These are phyloP conservation scores for Andrena bicolor DNA, from an alignment of 2,888 invertebrate genomes.

Conservation along the genomic window DNA sequence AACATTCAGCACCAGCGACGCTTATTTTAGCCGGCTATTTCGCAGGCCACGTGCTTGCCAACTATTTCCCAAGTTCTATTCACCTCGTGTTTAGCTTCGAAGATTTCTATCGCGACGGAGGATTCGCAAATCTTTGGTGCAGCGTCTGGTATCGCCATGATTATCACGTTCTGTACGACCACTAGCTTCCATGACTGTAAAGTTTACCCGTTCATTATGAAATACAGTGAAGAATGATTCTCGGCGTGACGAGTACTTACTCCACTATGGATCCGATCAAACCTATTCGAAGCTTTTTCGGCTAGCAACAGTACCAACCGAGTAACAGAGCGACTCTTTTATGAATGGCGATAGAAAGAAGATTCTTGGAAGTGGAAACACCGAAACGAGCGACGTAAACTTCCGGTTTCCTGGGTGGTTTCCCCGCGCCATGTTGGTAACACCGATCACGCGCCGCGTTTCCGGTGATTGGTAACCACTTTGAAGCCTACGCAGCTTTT, in stretches of 20 bases:
- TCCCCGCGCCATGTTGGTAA: constrained; percentile 74
- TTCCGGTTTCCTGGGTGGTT: constrained; percentile 78
- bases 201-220: background rate
- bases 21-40: constrained; percentile 80
- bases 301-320: background rate
- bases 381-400: constrained; percentile 57
- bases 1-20: constrained; percentile 47
- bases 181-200: background rate
- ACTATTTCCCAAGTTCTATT: constrained; percentile 80
- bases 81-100: constrained; percentile 70
- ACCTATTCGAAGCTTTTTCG: background rate
- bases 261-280: background rate
- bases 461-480: constrained; percentile 73
- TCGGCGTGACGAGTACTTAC: background rate
- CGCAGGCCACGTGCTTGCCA: constrained; percentile 77
- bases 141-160: constrained; percentile 20
- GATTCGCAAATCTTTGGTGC: constrained; percentile 12
- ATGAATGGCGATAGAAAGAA: constrained; percentile 29
- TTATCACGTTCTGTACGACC: constrained; percentile 12
- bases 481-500: constrained; percentile 47
- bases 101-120: constrained; percentile 31
- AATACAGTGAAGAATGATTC: background rate
- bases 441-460: constrained; percentile 76
- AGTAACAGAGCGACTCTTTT: background rate
- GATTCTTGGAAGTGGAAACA: constrained; percentile 59